Evolutionary conservation across 1,140 invertebrate species (phyloP).

Genomic region (Tetraneura akinire): DNA sequence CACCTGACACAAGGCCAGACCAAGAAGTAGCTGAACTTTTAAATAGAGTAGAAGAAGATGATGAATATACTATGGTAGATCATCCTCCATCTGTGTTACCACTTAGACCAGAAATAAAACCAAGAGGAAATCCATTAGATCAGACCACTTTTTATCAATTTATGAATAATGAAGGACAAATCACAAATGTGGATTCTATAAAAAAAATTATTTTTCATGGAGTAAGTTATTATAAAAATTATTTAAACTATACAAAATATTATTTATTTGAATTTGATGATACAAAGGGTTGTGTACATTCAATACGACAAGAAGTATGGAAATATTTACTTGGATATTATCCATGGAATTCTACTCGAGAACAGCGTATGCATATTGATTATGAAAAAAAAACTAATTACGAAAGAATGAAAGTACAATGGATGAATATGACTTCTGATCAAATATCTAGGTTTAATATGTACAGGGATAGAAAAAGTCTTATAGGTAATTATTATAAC

Average conservation of each 20-base stretch:
- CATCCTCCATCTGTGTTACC: conserved; percentile 60
- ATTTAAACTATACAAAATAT: not conserved
- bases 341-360: conserved; percentile 77
- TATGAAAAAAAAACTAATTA: conserved; percentile 78
- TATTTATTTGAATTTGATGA: conserved; percentile 15
- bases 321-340: conserved; percentile 92
- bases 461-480: conserved; percentile 86
- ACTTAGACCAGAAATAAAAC: conserved; percentile 59
- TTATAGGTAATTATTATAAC: conserved; percentile 71
- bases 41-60: conserved; percentile 61
- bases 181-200: conserved; percentile 69
- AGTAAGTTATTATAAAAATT: conserved; percentile 63
- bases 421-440: conserved; percentile 82
- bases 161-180: conserved; percentile 75
- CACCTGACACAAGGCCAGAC: conserved; percentile 60
- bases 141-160: conserved; percentile 77
- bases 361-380: conserved; percentile 65
- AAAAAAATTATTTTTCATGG: conserved; percentile 87
- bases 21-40: conserved; percentile 61
- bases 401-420: conserved; percentile 94
- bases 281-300: conserved; percentile 66
- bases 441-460: conserved; percentile 89
- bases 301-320: conserved; percentile 85
- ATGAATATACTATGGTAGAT: conserved; percentile 65
- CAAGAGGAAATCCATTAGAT: conserved; percentile 70